phyloP scores from a whole-genome alignment of 2,888 invertebrate species.

The Drosophila peninsularis region DNA sequence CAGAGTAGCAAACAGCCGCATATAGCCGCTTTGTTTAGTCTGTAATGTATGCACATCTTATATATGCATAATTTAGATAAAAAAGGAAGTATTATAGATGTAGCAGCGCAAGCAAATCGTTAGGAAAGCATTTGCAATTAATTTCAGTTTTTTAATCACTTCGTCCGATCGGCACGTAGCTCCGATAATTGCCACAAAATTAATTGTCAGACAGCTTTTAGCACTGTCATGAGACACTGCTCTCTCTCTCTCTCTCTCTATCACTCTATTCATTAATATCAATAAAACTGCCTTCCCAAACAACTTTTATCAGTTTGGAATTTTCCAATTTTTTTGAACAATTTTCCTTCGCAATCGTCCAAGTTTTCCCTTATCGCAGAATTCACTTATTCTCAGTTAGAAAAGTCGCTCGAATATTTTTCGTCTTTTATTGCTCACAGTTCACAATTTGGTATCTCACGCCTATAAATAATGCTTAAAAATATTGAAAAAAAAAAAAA shows the following conservation, averaged over 20 bases:
- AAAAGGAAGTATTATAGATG: no score
- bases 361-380: no score
- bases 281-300: neutral
- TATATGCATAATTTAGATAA: neutral
- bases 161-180: neutral
- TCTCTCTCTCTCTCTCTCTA: neutral
- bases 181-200: neutral
- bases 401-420: conserved; percentile 1
- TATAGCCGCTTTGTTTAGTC: neutral
- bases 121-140: neutral
- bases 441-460: conserved; percentile 39
- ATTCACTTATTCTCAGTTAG: neutral
- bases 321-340: neutral
- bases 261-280: neutral
- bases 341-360: no score
- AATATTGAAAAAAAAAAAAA: conserved; percentile 39
- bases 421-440: conserved; percentile 42
- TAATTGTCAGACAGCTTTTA: neutral
- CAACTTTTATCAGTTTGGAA: neutral
- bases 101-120: neutral
- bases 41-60: neutral
- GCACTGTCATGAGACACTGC: no score
- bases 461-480: conserved; percentile 67
- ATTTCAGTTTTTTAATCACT: neutral
- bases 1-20: neutral